A percentile compares a stretch with the other conserved stretches of the same genome.
Evolutionary conservation across 2,113 vertebrate genomes (phyloP).

Genomic region (Cryptomyrus ogoouensis): DNA sequence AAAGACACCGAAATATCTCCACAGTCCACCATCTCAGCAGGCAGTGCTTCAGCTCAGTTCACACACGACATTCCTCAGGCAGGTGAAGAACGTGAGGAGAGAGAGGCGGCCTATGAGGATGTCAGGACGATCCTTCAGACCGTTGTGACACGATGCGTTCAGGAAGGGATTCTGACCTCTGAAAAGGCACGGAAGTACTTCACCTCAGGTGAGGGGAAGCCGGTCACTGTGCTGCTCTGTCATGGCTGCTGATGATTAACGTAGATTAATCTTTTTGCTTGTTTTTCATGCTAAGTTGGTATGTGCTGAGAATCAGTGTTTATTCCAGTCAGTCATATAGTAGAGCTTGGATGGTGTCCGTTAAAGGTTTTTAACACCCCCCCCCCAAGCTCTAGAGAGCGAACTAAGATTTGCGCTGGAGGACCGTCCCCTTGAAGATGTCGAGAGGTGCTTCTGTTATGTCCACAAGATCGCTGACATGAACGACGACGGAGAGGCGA

Average conservation of each 20-base stretch:
- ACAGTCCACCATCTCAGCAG: neutral
- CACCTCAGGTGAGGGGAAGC: conserved; percentile 52
- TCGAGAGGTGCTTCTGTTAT: conserved; percentile 59
- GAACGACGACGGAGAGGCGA: conserved; percentile 22
- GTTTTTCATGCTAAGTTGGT: neutral
- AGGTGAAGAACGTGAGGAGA: conserved; percentile 18
- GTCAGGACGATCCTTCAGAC: conserved; percentile 45
- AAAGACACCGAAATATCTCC: neutral
- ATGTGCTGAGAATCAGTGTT: neutral
- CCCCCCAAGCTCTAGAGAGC: conserved; percentile 52
- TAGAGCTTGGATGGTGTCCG: neutral
- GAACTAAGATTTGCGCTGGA: conserved; percentile 60
- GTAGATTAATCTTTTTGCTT: neutral
- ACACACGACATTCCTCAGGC: neutral
- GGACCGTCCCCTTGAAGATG: conserved; percentile 27
- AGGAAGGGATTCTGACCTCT: conserved; percentile 40
- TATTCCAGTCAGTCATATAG: neutral
- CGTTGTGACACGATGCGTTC: conserved; percentile 47
- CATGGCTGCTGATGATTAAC: neutral
- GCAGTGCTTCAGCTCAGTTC: neutral
- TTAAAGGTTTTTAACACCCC: neutral
- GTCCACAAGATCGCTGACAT: conserved; percentile 52
- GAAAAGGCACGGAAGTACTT: conserved; percentile 49
- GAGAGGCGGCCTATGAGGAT: conserved; percentile 33
- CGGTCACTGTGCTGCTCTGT: neutral